Conservation (phyloP, 2,113 vertebrate genomes). For the Alethe diademata region DNA sequence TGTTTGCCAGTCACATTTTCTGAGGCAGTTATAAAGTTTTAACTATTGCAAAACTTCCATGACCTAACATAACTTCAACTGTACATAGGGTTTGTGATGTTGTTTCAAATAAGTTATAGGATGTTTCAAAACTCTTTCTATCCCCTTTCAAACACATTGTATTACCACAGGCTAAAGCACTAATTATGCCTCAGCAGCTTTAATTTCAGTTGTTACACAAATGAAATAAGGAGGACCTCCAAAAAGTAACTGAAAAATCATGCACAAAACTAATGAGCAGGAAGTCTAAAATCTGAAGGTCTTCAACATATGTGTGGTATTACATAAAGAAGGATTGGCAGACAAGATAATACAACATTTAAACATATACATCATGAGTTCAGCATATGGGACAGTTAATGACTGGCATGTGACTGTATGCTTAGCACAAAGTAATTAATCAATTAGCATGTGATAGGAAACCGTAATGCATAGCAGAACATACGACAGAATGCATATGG, state of each 20-base stretch:
- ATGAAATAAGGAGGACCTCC: not conserved
- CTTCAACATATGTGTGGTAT: not conserved
- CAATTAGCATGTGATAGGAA: not conserved
- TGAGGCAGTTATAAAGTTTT: not conserved
- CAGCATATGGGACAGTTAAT: not conserved
- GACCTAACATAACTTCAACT: not conserved
- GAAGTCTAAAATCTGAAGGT: not conserved
- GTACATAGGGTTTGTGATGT: not conserved
- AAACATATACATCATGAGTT: not conserved
- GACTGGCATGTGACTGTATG: not conserved
- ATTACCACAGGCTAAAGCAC: not conserved
- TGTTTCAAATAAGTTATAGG: not conserved
- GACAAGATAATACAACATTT: not conserved
- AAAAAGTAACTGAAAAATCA: not conserved
- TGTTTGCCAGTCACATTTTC: not conserved
- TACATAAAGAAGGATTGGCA: not conserved
- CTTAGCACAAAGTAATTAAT: slow-evolving; percentile 6
- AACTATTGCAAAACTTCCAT: fast-evolving
- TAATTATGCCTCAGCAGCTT: not conserved
- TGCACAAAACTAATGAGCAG: not conserved
- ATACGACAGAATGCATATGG: not conserved
- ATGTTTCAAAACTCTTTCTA: not conserved
- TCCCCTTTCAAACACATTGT: not conserved
- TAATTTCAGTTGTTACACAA: not conserved
- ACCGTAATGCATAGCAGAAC: not conserved